These are phyloP conservation scores for Brienomyrus brachyistius DNA, from an alignment of 2,113 vertebrate species.

Conservation along the genomic window DNA sequence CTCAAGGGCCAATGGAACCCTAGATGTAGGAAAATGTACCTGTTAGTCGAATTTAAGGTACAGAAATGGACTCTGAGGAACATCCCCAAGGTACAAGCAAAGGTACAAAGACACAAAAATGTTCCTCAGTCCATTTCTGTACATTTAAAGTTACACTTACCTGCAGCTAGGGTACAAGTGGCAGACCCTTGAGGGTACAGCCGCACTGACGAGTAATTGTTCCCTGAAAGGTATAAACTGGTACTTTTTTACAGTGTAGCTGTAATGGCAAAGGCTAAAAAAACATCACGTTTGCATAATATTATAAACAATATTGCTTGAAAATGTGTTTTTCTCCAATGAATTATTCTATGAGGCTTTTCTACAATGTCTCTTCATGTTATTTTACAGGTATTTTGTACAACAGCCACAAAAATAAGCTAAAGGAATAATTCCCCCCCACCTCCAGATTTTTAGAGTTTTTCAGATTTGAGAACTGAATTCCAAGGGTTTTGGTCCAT, in stretches of 20 bases:
- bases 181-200: not conserved
- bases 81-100: no score
- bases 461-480: conserved; percentile 49
- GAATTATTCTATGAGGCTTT: not conserved
- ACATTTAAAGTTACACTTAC: not conserved
- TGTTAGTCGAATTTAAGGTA: no score
- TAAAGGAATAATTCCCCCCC: not conserved
- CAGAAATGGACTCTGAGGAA: no score
- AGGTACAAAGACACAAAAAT: no score
- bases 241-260: not conserved
- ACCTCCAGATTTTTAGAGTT: conserved; percentile 19
- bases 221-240: not conserved
- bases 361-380: not conserved
- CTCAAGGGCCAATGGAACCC: no score
- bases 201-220: not conserved
- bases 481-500: conserved; percentile 41
- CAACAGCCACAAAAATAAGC: not conserved
- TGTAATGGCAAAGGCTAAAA: not conserved
- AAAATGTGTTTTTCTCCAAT: not conserved
- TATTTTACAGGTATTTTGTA: not conserved
- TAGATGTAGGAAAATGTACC: no score
- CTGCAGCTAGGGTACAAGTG: not conserved
- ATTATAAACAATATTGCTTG: not conserved
- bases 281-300: not conserved
- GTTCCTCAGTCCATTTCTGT: no score